A percentile compares a stretch with the other conserved stretches of the same genome.
These are phyloP conservation scores for Oostethus manadensis DNA, from an alignment of 2,113 vertebrate genomes.

Conservation along the genomic window DNA sequence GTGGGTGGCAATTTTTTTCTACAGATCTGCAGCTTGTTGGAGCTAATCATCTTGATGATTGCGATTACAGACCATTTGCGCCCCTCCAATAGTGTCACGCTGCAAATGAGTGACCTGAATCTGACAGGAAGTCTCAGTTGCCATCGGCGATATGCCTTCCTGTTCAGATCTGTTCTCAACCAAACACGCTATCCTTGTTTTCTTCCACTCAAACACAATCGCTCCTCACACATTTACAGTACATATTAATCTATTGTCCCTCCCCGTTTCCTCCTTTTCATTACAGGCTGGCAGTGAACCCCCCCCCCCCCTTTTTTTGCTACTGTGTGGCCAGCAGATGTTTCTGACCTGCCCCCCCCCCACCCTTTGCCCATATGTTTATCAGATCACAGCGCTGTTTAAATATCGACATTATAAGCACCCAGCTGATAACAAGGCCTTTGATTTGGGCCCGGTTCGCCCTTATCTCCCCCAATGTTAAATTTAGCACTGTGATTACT, in stretches of 20 bases:
- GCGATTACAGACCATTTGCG: constrained; percentile 72
- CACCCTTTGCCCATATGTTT: constrained; percentile 51
- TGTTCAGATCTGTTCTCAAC: constrained; percentile 50
- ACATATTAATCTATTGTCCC: constrained; percentile 21
- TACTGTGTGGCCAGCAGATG: constrained; percentile 66
- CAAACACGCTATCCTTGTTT: constrained; percentile 15
- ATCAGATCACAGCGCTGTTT: constrained; percentile 62
- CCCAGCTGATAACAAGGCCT: constrained; percentile 57
- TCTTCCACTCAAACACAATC: constrained; percentile 57
- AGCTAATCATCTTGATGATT: constrained; percentile 77
- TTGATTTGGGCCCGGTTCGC: constrained; percentile 51
- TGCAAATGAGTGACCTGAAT: constrained; percentile 66
- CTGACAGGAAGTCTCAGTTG: constrained; percentile 72
- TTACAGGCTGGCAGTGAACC: constrained; percentile 32
- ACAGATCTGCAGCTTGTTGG: constrained; percentile 37
- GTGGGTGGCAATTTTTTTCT: background rate
- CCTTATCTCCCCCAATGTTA: constrained; percentile 54
- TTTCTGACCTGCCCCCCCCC: constrained; percentile 34
- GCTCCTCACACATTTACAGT: constrained; percentile 5
- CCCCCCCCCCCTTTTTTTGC: constrained; percentile 26
- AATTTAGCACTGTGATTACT: constrained; percentile 67
- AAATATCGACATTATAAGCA: constrained; percentile 52
- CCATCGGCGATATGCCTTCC: constrained; percentile 73
- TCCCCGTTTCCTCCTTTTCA: constrained; percentile 50
- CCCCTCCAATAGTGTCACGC: constrained; percentile 50